phyloP scores from a whole-genome alignment of 1,140 invertebrate species.

The Propsilocerus akamusi region DNA sequence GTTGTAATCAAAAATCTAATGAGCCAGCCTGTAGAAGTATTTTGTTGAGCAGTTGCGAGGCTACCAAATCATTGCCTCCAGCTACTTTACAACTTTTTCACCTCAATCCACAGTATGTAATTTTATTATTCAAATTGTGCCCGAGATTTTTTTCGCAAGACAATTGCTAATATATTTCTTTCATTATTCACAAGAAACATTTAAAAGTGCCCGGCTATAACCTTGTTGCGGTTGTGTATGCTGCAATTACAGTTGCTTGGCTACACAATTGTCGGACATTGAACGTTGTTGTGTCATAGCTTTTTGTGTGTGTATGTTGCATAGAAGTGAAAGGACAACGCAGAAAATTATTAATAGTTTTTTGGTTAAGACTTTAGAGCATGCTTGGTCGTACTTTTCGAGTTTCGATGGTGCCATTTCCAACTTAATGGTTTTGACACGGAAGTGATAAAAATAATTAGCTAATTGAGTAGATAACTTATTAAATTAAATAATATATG shows the following conservation, averaged over 20 bases:
- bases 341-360: background rate
- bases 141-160: background rate
- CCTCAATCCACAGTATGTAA: background rate
- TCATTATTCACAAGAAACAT: background rate
- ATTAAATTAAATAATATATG: too few relatives aligned
- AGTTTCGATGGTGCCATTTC: too few relatives aligned
- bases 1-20: background rate
- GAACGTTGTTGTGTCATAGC: background rate
- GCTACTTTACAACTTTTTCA: background rate
- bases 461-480: too few relatives aligned
- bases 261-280: background rate
- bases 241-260: background rate
- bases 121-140: conserved; percentile 1
- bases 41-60: background rate
- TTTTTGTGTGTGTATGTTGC: background rate
- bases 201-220: background rate
- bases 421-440: too few relatives aligned
- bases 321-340: background rate
- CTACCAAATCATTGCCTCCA: background rate
- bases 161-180: background rate
- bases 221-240: too few relatives aligned
- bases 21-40: background rate
- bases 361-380: too few relatives aligned
- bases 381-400: too few relatives aligned
- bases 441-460: too few relatives aligned